Evolutionary conservation across 2,797 vertebrate genomes (phyloP), one percentile per base, ranked within the genome.

Genomic region (Diceros bicornis): DNA sequence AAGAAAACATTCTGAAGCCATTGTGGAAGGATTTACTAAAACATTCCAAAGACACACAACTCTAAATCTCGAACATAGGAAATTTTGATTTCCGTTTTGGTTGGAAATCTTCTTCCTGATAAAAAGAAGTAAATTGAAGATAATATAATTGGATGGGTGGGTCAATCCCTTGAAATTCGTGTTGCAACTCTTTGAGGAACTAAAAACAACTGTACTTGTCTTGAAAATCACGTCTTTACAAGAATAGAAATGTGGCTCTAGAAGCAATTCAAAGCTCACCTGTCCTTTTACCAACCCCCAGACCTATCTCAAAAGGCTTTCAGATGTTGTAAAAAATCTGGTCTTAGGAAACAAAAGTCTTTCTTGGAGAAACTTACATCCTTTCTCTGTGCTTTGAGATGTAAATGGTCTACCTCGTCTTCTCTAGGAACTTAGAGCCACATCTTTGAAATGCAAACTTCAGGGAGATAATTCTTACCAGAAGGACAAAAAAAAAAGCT

Each of bases 1-100:
- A 81, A 34, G 64, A 34, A 87, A 72, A 87, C 17, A 59, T 47
- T 44, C 66, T 47, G n/a, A 66, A 55, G 29, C 29, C 29, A 59
- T 47, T 34, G 37, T 61, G 66, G 66, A 82, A 62, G 32, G 57
- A 82, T 91, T 91, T 71, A 82, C 77, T 91, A 44, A 91, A 91
- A 59, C 52, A 34, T 69, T 71, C 37, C 37, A 71, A 91, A 81
- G 52, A 81, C 29, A 47, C 21, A 11, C 2, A 47, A 59, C 62
- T 71, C 64, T n/a, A 79, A 91, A 91, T 78, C 29, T 69, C 81
- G 77, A 71, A 47, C 64, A 69, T n/a, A 81, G 37, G 37, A 71
- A 34, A 29, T 91, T 81, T 59, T 47, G 64, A 71, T 81, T 91
- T 47, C 77, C 32, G 59, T 44, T 52, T 91, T 59, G 47, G 66